These are phyloP conservation scores for Tetranychus piercei DNA, from an alignment of 2,888 invertebrate genomes.

Conservation along the genomic window DNA sequence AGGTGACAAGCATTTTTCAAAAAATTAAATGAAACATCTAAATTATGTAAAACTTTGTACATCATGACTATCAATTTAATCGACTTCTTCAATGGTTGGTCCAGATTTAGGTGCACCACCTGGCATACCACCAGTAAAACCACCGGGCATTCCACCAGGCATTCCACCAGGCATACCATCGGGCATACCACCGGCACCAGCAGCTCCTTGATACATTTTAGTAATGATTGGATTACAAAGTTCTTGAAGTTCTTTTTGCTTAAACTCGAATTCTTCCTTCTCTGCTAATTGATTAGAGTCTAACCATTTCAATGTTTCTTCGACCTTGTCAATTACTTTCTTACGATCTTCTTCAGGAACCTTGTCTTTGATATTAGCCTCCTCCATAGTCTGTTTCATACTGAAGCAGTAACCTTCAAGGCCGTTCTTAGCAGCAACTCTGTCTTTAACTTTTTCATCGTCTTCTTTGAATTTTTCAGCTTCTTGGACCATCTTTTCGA, in stretches of 20 bases:
- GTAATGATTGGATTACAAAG: constrained; percentile 87
- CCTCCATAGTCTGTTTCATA: constrained; percentile 69
- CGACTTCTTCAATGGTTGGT: constrained; percentile 28
- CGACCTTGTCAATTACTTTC: constrained; percentile 37
- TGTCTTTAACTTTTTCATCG: constrained; percentile 39
- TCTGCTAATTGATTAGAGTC: constrained; percentile 66
- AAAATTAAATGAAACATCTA: no score
- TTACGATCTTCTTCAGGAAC: constrained; percentile 49
- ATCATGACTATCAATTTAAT: constrained; percentile 17
- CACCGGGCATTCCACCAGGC: constrained; percentile 16
- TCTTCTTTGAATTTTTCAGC: constrained; percentile 68
- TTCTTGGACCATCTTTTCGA: constrained; percentile 43
- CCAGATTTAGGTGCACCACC: constrained; percentile 22
- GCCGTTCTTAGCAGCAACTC: constrained; percentile 56
- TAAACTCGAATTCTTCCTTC: constrained; percentile 82
- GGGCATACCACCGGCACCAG: constrained; percentile 28
- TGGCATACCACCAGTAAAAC: constrained; percentile 6
- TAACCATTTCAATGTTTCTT: constrained; percentile 54
- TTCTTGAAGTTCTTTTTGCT: constrained; percentile 78
- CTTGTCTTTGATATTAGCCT: constrained; percentile 29
- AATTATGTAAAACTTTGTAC: no score
- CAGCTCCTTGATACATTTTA: constrained; percentile 56
- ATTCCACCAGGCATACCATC: constrained; percentile 14
- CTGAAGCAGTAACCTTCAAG: constrained; percentile 77
- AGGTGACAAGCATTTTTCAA: no score